These are phyloP conservation scores for Sandelia bainsii DNA, from an alignment of 2,797 vertebrate species.

Conservation along the genomic window DNA sequence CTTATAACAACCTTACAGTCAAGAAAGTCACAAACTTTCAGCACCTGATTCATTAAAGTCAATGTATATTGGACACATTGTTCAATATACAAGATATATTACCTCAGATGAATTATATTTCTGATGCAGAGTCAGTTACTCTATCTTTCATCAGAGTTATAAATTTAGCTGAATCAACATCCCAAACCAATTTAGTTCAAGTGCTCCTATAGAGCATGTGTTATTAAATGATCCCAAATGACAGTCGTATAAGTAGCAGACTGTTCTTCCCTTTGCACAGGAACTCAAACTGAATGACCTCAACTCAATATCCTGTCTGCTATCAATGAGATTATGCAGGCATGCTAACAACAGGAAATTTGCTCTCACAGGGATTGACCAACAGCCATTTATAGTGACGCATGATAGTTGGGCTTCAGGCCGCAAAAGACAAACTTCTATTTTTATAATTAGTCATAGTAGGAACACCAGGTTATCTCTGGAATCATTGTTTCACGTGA, in stretches of 20 bases:
- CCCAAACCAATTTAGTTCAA: slow-evolving; percentile 4
- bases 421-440: slow-evolving; percentile 18
- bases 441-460: slow-evolving; percentile 41
- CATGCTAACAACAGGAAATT: slow-evolving; percentile 80
- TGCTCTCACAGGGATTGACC: slow-evolving; percentile 69
- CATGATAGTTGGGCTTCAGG: slow-evolving; percentile 39
- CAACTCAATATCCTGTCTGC: slow-evolving; percentile 75
- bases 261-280: slow-evolving; percentile 13
- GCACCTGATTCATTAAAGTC: not conserved
- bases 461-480: slow-evolving; percentile 37
- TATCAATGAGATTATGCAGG: slow-evolving; percentile 74
- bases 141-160: slow-evolving; percentile 8
- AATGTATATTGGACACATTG: not conserved
- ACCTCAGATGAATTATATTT: not conserved
- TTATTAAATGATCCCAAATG: slow-evolving; percentile 49
- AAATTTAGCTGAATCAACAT: slow-evolving; percentile 32
- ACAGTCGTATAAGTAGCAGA: slow-evolving; percentile 25
- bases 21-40: slow-evolving; percentile 2
- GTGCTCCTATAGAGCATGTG: not conserved
- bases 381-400: slow-evolving; percentile 59
- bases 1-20: not conserved
- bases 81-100: not conserved
- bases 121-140: not conserved
- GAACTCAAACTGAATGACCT: slow-evolving; percentile 59
- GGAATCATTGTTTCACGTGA: slow-evolving; percentile 16